Evolutionary conservation across 2,888 invertebrate species (phyloP), one percentile per base, ranked within the genome.

Genomic region (Incurvaria masculella): DNA sequence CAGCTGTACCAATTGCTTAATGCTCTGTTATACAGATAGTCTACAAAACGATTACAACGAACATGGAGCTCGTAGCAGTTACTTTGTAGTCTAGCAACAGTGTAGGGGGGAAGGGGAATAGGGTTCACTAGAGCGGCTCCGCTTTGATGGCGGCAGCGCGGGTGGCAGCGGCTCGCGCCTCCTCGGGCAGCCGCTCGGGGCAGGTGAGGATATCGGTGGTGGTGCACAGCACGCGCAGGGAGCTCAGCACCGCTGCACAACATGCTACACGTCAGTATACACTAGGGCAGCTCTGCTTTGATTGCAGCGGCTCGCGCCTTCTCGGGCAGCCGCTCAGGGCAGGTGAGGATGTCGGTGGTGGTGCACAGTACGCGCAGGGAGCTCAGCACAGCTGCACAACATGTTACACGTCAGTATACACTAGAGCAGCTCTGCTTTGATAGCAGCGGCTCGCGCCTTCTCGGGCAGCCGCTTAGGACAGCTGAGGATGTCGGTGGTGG

Each of bases 191-290:
- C 49, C 87, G 86, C 64, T 88, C 87, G 11, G 97, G 97, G 64
- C 91, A 89, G 42, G 93, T 87, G 59, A 97, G 80, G 61, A 97
- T 94, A 62, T 95, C 95, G 44, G 97, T 97, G 53, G 88, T 88
- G 58, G 93, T 96, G 69, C 94, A 93, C 59, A 97, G 81, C 65
- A 90, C 88, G 60, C 92, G 86, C 58, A 97, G 79, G 44, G 97
- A 94, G 75, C 93, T 94, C 58, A 95, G 81, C 56, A 95, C 95
- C 66, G 91, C 97, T 97, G 75, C n/a, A 81, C 53, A 53, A 53
- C 58, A 54, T 50, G 51, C 52, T n/a, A n/a, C n/a, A n/a, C n/a
- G n/a, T n/a, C n/a, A n/a, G n/a, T n/a, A n/a, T n/a, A 41, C 40
- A 59, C 56, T 74, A 76, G 52, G 71, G 62, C 56, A 76, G 76